Evolutionary conservation across 2,888 invertebrate species (phyloP), one percentile per base, ranked within the genome.

Genomic region (Falcaria lacertinaria): DNA sequence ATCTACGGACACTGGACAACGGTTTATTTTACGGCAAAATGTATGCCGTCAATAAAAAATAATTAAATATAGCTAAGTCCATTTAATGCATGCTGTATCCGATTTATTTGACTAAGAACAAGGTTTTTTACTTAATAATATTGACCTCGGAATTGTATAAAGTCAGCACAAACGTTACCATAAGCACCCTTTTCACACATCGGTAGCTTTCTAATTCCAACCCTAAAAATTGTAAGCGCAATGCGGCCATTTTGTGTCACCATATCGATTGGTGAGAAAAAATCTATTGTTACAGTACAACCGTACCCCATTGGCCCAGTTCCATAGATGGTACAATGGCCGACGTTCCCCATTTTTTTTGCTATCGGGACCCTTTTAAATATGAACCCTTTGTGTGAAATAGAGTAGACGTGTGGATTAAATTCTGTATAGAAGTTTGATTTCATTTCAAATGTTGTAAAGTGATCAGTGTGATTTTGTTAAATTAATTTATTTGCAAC

Each of bases 231-330:
- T 55, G 58, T 33, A 48, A 46, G 48, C 45, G 51, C 49, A 60
- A 52, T 57, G 74, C 79, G 62, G 86, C 88, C 88, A 89, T 89
- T 79, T 88, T 87, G 83, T 75, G 64, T 72, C 71, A 74, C 70
- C 65, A 60, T 78, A 87, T 86, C 79, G 85, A 88, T 88, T 88
- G 85, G 86, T 71, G 72, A 72, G 70, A 84, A 85, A 86, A 84
- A 84, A 81, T 82, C 84, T 70, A 81, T 84, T 82, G 84, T 82
- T 56, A 56, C 51, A 59, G 66, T 58, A 71, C 72, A 75, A 69
- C 61, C 73, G 62, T 76, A 71, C 71, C 79, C 86, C 66, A 88
- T 88, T 88, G 88, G 88, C 85, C 87, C 82, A 87, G 70, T 86
- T 88, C 82, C 81, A 73, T 78, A 84, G 86, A 84, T 76, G 74